Evolutionary conservation across 2,888 invertebrate genomes (phyloP), one percentile per base, ranked within the genome.

Genomic region (Steinernema hermaphroditum): DNA sequence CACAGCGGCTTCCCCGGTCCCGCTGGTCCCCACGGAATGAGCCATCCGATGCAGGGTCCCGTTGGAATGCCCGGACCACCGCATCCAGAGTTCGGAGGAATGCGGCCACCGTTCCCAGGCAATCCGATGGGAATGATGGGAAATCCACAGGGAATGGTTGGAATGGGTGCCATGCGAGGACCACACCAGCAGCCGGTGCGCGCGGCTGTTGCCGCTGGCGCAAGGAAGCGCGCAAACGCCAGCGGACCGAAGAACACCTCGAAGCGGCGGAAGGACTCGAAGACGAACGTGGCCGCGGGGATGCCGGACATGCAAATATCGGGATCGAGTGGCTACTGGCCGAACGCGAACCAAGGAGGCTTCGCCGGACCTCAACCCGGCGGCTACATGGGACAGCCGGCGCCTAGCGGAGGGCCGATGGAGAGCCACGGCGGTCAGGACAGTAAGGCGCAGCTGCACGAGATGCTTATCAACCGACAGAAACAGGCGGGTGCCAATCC

Each of bases 121-220:
- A 62, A 62, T 4, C 62, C 62, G 54, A 62, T 62, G 62, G 62
- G 62, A 62, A 62, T 62, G 62, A 62, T 62, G 62, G 50, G 50
- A 50, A 62, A 62, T 2, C 32, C 62, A n/a, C 27, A 16, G 16
- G 62, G 62, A 9, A 62, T 62, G 62, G 27, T 27, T 9, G 27
- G 16, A 32, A 34, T 62, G 62, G 34, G 34, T 9, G 34, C 1
- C 12, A 29, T 62, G 62, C 62, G 62, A 32, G 62, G 62, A 2
- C 62, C 62, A 6, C 62, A 62, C n/a, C 62, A 29, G 62, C 62
- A 62, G 62, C 62, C 29, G 16, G 62, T 62, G 62, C 24, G 62
- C 16, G 32, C 62, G 8, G 62, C 62, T 29, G 27, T 34, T 12
- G 62, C 29, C 8, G 62, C 62, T 16, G 62, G 62, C 24, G 32